Conservation (phyloP, 2,113 vertebrate genomes). For the Mohoua ochrocephala region DNA sequence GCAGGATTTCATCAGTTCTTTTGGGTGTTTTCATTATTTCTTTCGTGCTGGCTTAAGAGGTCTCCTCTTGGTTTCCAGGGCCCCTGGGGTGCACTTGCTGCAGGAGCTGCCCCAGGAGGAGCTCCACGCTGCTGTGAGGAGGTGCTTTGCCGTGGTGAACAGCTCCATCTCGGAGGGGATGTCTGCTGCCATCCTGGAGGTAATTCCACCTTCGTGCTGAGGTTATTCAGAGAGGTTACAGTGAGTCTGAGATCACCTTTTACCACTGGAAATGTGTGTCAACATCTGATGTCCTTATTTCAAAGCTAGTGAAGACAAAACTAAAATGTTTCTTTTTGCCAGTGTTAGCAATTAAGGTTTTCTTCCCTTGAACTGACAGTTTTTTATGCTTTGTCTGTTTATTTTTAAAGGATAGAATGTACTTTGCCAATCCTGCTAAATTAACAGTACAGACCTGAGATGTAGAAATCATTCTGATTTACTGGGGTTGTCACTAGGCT, state of each 20-base stretch:
- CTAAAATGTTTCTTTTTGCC: not conserved
- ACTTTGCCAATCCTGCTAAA: not conserved
- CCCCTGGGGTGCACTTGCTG: conserved; percentile 80
- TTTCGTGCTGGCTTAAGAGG: not conserved
- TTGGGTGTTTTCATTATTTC: not conserved
- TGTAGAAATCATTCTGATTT: conserved; percentile 6
- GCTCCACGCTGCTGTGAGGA: conserved; percentile 82
- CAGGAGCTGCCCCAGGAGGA: conserved; percentile 80
- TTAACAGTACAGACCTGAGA: not conserved
- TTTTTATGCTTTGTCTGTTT: not conserved
- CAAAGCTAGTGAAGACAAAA: not conserved
- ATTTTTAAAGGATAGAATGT: not conserved
- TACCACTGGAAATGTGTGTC: not conserved
- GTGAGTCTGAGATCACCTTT: not conserved
- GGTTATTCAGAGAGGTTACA: not conserved
- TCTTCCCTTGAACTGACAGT: not conserved
- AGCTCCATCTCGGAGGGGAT: conserved; percentile 93
- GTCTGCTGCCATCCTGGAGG: conserved; percentile 95
- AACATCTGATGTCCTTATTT: fast-evolving
- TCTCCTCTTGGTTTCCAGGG: conserved; percentile 57
- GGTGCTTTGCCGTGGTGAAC: conserved; percentile 85
- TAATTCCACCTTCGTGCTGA: not conserved
- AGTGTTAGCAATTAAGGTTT: not conserved
- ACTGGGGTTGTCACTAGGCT: not conserved
- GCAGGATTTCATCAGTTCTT: fast-evolving